Percentiles rank a stretch among this genome's conserved stretches.
Evolutionary conservation across 92 coral and sea anemone species (phyloP).

Genomic region (Porites cylindrica): DNA sequence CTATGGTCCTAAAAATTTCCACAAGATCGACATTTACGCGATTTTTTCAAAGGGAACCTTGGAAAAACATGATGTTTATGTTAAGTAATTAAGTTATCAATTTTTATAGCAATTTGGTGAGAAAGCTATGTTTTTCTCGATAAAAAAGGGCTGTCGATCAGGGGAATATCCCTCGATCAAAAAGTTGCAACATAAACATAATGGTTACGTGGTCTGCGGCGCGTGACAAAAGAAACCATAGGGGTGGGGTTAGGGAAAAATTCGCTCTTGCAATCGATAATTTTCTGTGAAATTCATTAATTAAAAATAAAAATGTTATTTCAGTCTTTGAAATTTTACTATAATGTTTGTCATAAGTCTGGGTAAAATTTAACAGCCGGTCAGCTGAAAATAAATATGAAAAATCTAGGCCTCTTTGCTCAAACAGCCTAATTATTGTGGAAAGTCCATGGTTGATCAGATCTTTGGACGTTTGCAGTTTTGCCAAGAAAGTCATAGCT

Average conservation of each 20-base stretch:
- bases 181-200: constrained; percentile 14
- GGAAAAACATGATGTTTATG: background rate
- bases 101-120: background rate
- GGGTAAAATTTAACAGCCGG: too few relatives aligned
- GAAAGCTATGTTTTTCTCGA: background rate
- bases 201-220: constrained; percentile 19
- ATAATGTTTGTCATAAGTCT: too few relatives aligned
- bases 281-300: too few relatives aligned
- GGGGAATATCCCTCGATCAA: background rate
- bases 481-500: too few relatives aligned
- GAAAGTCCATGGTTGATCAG: too few relatives aligned
- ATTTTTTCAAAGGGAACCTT: background rate
- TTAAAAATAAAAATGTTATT: too few relatives aligned
- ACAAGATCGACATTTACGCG: background rate
- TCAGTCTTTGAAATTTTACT: too few relatives aligned
- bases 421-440: too few relatives aligned
- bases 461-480: too few relatives aligned
- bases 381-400: too few relatives aligned
- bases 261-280: background rate
- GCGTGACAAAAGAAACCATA: constrained; percentile 30
- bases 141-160: background rate
- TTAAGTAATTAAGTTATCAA: background rate
- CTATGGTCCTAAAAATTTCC: background rate
- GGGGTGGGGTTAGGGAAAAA: constrained; percentile 31
- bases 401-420: too few relatives aligned